phyloP scores from a whole-genome alignment of 2,113 vertebrate genomes.

The Spermophilus dauricus region DNA sequence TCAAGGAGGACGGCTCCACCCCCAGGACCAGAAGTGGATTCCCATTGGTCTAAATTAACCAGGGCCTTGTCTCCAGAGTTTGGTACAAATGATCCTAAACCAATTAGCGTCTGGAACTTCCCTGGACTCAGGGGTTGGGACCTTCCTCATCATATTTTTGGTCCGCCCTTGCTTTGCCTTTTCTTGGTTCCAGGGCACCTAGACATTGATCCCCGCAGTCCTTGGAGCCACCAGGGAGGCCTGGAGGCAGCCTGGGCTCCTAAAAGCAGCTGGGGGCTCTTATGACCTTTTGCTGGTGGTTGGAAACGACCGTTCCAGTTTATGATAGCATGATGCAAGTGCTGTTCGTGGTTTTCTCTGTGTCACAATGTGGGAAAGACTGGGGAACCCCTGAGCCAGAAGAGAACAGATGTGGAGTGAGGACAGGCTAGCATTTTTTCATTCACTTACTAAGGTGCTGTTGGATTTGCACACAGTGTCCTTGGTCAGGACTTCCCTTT shows the following conservation, averaged over 20 bases:
- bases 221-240: neutral
- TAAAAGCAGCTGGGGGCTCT: neutral
- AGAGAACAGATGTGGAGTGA: neutral
- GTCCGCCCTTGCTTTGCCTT: neutral
- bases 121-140: neutral
- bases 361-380: rapidly evolving
- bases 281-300: neutral
- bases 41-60: neutral
- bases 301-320: neutral
- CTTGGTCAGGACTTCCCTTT: neutral
- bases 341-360: neutral
- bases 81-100: neutral
- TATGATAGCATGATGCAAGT: neutral
- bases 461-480: neutral
- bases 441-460: rapidly evolving
- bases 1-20: neutral
- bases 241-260: neutral
- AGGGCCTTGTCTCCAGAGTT: neutral
- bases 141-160: neutral
- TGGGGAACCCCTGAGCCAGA: neutral
- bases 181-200: neutral
- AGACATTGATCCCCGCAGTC: neutral
- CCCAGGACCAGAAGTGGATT: neutral
- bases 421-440: neutral
- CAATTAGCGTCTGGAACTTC: neutral